Conservation (phyloP, 2,797 vertebrate species). For the Pelochelys cantorii region DNA sequence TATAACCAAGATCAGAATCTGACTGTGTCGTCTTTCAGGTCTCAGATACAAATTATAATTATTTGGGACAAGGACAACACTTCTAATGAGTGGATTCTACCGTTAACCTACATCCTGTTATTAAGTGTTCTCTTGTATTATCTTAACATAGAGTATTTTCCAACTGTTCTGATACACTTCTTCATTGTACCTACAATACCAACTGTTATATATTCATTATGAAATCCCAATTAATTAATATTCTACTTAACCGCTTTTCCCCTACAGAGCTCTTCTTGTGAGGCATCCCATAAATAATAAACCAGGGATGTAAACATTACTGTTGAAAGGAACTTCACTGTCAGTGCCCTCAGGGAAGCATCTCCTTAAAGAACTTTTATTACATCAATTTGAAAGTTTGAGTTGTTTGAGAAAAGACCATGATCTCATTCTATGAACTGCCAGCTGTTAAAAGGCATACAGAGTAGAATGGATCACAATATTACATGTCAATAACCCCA, state of each 20-base stretch:
- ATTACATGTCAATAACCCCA: neutral
- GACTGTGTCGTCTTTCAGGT: neutral
- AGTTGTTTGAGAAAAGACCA: slow-evolving; percentile 4
- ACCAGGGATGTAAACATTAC: slow-evolving; percentile 48
- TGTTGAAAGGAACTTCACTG: slow-evolving; percentile 54
- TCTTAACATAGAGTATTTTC: slow-evolving; percentile 31
- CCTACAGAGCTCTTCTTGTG: slow-evolving; percentile 23
- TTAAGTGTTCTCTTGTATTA: slow-evolving; percentile 49
- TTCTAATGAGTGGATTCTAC: slow-evolving; percentile 37
- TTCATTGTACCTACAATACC: slow-evolving; percentile 33
- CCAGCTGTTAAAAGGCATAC: neutral
- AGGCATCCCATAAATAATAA: slow-evolving; percentile 67
- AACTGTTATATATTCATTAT: slow-evolving; percentile 52
- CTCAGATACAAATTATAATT: neutral
- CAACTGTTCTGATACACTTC: slow-evolving; percentile 23
- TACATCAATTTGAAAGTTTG: slow-evolving; percentile 11
- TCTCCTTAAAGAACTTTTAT: slow-evolving; percentile 1
- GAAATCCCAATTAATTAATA: slow-evolving; percentile 49
- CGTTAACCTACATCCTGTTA: slow-evolving; percentile 36
- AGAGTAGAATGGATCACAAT: neutral
- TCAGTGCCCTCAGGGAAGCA: slow-evolving; percentile 45
- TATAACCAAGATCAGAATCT: neutral
- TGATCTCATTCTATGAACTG: neutral
- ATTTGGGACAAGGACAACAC: neutral
- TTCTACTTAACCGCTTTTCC: slow-evolving; percentile 53